These are phyloP conservation scores for Caenorhabditis sulstoni DNA, from an alignment of 2,888 invertebrate genomes.

Conservation along the genomic window DNA sequence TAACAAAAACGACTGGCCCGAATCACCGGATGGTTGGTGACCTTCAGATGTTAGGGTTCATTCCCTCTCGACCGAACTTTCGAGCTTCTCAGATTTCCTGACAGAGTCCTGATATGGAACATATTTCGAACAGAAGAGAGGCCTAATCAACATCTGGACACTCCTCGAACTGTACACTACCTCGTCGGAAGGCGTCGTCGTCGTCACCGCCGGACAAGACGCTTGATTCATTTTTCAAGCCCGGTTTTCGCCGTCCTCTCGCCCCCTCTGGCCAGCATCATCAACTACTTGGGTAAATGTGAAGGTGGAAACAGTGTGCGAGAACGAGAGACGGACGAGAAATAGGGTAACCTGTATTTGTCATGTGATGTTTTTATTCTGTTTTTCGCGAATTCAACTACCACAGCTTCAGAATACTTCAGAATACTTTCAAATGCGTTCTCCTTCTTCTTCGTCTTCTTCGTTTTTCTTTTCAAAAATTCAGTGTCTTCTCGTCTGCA, in stretches of 20 bases:
- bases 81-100: slow-evolving; percentile 21
- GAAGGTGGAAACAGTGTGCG: not conserved
- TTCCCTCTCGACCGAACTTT: slow-evolving; percentile 80
- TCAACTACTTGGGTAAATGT: slow-evolving; percentile 46
- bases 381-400: slow-evolving; percentile 41
- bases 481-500: too few species aligned
- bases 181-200: slow-evolving; percentile 3
- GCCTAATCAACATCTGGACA: not conserved
- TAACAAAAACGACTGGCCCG: slow-evolving; percentile 67
- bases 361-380: slow-evolving; percentile 55
- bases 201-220: slow-evolving; percentile 6
- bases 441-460: not conserved
- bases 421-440: slow-evolving; percentile 10
- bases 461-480: not conserved
- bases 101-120: too few species aligned
- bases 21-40: slow-evolving; percentile 81
- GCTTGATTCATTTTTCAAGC: slow-evolving; percentile 44
- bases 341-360: slow-evolving; percentile 45
- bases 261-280: slow-evolving; percentile 22
- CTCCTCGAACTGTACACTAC: slow-evolving; percentile 3
- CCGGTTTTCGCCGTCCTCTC: slow-evolving; percentile 34
- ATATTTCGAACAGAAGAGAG: not conserved
- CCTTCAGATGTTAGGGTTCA: slow-evolving; percentile 81
- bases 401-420: slow-evolving; percentile 18
- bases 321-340: slow-evolving; percentile 17